A percentile compares a stretch with the other conserved stretches of the same genome.
Evolutionary conservation across 2,888 invertebrate species (phyloP).

Genomic region (Zygogramma bicolorata): DNA sequence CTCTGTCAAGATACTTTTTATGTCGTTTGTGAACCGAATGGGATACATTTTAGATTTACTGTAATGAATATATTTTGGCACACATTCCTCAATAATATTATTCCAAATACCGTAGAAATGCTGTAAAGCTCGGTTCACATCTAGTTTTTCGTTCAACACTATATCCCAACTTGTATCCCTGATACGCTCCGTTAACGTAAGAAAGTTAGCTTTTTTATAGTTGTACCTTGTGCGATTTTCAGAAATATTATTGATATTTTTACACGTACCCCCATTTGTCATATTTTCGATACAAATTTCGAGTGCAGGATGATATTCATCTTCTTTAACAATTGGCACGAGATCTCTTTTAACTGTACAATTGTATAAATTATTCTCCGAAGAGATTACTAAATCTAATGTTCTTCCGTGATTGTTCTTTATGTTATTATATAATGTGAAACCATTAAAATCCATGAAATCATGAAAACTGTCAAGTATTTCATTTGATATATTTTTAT

Average conservation of each 20-base stretch:
- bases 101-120: neutral
- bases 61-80: slow-evolving; percentile 1
- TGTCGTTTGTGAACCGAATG: neutral
- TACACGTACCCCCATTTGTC: neutral
- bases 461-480: neutral
- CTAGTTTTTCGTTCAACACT: slow-evolving; percentile 4
- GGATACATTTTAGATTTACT: neutral
- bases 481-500: neutral
- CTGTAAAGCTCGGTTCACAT: slow-evolving; percentile 5
- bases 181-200: neutral
- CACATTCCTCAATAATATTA: neutral
- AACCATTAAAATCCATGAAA: slow-evolving; percentile 1
- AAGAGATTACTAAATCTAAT: neutral
- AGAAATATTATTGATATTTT: neutral
- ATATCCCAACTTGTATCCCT: slow-evolving; percentile 11
- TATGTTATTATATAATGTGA: neutral
- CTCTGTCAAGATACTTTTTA: neutral
- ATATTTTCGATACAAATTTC: neutral
- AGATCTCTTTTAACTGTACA: neutral
- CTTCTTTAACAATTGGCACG: neutral
- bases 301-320: neutral
- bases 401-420: neutral
- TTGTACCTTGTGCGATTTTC: neutral
- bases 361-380: neutral
- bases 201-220: neutral